Conservation (phyloP, 2,888 invertebrate genomes). For the Stomorhina lunata region DNA sequence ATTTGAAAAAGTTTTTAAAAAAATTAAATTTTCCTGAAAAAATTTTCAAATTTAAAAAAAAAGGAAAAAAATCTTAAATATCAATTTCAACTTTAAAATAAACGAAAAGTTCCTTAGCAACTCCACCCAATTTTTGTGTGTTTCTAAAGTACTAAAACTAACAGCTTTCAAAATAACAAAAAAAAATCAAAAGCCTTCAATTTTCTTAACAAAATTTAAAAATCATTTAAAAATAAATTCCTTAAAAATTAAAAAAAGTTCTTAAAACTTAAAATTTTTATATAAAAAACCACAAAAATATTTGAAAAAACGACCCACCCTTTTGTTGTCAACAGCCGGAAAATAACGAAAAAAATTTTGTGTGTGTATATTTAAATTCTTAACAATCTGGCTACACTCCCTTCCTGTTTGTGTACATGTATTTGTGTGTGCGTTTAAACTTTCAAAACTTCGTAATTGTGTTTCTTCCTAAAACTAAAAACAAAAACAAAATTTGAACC, state of each 20-base stretch:
- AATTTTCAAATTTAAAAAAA: neutral
- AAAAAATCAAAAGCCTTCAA: neutral
- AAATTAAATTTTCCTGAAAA: neutral
- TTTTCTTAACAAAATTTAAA: neutral
- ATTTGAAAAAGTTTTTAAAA: neutral
- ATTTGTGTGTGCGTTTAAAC: neutral
- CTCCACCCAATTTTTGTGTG: conserved; percentile 59
- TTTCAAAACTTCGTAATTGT: conserved; percentile 5
- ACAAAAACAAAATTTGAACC: conserved; percentile 11
- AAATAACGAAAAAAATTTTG: conserved; percentile 43
- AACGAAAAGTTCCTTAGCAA: conserved; percentile 61
- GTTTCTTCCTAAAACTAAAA: conserved; percentile 12
- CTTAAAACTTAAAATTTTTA: neutral
- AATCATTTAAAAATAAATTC: neutral
- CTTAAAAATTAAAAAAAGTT: neutral
- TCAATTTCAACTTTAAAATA: neutral
- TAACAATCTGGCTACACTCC: conserved; percentile 49
- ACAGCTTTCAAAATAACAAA: neutral
- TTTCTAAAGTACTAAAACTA: conserved; percentile 7
- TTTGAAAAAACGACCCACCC: conserved; percentile 53
- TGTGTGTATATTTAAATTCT: conserved; percentile 48
- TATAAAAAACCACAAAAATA: neutral
- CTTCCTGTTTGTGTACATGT: neutral
- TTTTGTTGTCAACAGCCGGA: conserved; percentile 31
- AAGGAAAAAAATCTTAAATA: neutral